Conservation (phyloP, 2,888 invertebrate genomes). For the Lottia gigantea region DNA sequence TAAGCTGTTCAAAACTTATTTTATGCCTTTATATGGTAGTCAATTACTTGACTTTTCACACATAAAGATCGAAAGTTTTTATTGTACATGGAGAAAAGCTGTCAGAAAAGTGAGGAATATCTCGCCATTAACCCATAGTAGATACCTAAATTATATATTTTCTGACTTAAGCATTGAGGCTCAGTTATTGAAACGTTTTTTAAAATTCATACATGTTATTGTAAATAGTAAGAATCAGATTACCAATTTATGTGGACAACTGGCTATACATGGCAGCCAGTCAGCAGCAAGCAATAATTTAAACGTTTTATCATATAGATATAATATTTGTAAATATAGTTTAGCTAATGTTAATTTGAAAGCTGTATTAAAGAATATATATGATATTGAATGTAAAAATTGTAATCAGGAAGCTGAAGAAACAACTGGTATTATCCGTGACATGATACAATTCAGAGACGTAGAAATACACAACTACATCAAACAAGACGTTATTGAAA, state of each 20-base stretch:
- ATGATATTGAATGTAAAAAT: too few species aligned
- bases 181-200: not conserved
- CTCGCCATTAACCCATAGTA: not conserved
- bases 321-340: conserved; percentile 1
- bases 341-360: not conserved
- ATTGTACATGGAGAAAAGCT: not conserved
- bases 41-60: not conserved
- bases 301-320: not conserved
- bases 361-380: too few species aligned
- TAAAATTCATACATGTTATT: not conserved
- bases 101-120: not conserved
- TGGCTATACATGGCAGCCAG: not conserved
- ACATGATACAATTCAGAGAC: too few species aligned
- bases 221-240: not conserved
- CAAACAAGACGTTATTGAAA: too few species aligned
- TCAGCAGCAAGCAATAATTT: not conserved
- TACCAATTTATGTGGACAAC: not conserved
- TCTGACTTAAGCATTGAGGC: not conserved
- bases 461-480: too few species aligned
- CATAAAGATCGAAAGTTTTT: not conserved
- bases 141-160: not conserved
- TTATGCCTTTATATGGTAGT: not conserved
- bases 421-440: too few species aligned
- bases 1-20: not conserved
- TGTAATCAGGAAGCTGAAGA: too few species aligned